Evolutionary conservation across 2,888 invertebrate genomes (phyloP), one percentile per base, ranked within the genome.

Genomic region (Cephus runcator): DNA sequence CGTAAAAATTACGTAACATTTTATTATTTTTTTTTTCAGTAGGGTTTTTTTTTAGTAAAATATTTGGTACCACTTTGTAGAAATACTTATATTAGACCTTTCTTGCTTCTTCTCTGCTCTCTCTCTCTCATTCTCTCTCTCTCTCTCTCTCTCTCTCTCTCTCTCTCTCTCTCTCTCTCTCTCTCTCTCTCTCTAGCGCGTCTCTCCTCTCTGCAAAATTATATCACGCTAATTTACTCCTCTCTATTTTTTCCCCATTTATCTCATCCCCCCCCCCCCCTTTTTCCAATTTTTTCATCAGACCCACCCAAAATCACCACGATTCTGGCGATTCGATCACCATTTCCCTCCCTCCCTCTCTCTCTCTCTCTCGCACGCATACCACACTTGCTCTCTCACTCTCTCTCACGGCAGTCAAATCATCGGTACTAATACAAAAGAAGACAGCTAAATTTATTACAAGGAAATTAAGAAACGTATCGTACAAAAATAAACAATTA

Each of bases 401-500:
- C n/a, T 15, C 69, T 69, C 79, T 78, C 74, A 79, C 82, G 81
- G 82, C 83, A 82, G 74, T 83, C 81, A 77, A 79, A 81, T 83
- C 79, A 78, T 81, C 75, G 79, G 75, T 77, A 75, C 71, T 78
- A 75, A 78, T 83, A 86, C 81, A 84, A 83, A 85, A 84, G 83
- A 85, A 81, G 81, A 84, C 84, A 81, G 83, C 81, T 82, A 78
- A 83, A 81, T 84, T 81, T 83, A 83, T 84, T 84, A 83, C 86
- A 84, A 85, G 83, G 82, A 87, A 87, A 84, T 85, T 85, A 86
- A 87, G 85, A 83, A 84, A 85, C 85, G 83, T 86, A 86, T 86
- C 83, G 87, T 89, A 89, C 85, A 89, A 89, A 89, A 89, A 89
- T 89, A 89, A 89, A 89, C 84, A 86, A 86, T 87, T 85, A 86